Evolutionary conservation across 2,888 invertebrate species (phyloP), one percentile per base, ranked within the genome.

Genomic region (Conops quadrifasciatus): DNA sequence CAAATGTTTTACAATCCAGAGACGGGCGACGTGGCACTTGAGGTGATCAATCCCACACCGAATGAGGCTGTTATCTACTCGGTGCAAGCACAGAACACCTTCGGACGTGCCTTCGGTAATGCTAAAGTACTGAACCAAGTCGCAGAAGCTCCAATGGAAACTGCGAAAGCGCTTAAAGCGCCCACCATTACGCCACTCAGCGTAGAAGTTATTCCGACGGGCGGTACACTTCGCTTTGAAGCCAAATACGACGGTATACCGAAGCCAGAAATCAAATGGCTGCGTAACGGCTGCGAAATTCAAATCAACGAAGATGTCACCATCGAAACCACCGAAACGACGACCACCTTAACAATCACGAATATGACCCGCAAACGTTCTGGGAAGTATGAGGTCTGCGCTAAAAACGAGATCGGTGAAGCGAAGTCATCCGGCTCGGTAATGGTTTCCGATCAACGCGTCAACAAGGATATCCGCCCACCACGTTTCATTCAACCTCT

Each of bases 321-420:
- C 49, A 90, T 93, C 66, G 80, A 82, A 68, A 85, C 86, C 7
- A 88, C 89, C 75, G 89, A 91, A 72, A 90, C 88, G 60, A 89
- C 87, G 73, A 92, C 93, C 0, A 89, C 87, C 58, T 86, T 95
- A 30, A 88, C 86, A 76, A 89, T 95, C 72, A 87, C 88, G 49
- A 90, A 92, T 75, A 89, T 90, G 78, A 90, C 90, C 58, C 92
- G 91, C 82, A 92, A 92, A 80, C 92, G 94, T 81, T 89, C 90
- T 72, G 97, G 97, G 36, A 95, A 94, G 85, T 97, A 96, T 85
- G 95, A 96, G 88, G 91, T 95, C 16, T 88, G 92, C 30, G 91
- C 94, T n/a, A 89, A 91, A 79, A 94, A 94, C 85, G 88, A 90
- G 72, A 91, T 90, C 60, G 92, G 94, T 15, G 91, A 94, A 81